Conservation (phyloP, 2,113 vertebrate species). For the Lutjanus erythropterus region DNA sequence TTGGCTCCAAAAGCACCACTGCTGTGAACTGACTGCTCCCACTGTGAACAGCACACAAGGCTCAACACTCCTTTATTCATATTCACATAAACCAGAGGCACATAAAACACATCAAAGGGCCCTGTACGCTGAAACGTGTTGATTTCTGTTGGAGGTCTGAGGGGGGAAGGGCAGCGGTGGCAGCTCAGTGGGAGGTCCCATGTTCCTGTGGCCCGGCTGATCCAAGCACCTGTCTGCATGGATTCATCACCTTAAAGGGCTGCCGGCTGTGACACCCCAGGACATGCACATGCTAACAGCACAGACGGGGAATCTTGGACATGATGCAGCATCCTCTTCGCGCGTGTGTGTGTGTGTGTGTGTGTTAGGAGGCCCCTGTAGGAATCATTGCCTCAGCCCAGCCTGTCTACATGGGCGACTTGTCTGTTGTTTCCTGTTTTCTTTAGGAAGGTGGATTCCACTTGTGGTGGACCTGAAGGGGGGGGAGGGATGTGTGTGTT, state of each 20-base stretch:
- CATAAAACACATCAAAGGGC: slow-evolving; percentile 77
- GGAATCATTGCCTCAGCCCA: slow-evolving; percentile 63
- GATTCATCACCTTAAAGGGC: slow-evolving; percentile 59
- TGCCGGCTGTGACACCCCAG: slow-evolving; percentile 37
- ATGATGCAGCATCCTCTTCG: slow-evolving; percentile 51
- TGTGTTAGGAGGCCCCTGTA: slow-evolving; percentile 54
- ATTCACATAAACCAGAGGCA: slow-evolving; percentile 73
- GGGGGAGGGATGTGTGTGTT: slow-evolving; percentile 48
- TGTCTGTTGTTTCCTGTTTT: slow-evolving; percentile 71
- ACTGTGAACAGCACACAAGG: slow-evolving; percentile 53
- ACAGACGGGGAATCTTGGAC: slow-evolving; percentile 54
- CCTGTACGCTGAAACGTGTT: slow-evolving; percentile 47
- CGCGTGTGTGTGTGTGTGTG: slow-evolving; percentile 41
- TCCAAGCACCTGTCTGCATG: slow-evolving; percentile 73
- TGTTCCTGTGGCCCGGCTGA: slow-evolving; percentile 63
- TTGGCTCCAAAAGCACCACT: slow-evolving; percentile 27
- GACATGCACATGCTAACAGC: slow-evolving; percentile 38
- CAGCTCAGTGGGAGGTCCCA: slow-evolving; percentile 60
- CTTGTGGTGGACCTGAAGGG: slow-evolving; percentile 52
- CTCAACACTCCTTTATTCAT: slow-evolving; percentile 66
- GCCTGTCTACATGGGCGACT: slow-evolving; percentile 43
- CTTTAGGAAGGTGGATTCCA: slow-evolving; percentile 66
- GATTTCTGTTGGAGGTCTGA: slow-evolving; percentile 57
- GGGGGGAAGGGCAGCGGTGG: slow-evolving; percentile 1
- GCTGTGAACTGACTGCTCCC: slow-evolving; percentile 42